These are phyloP conservation scores for Polypterus bichir DNA, from an alignment of 2,113 vertebrate genomes.

Conservation along the genomic window DNA sequence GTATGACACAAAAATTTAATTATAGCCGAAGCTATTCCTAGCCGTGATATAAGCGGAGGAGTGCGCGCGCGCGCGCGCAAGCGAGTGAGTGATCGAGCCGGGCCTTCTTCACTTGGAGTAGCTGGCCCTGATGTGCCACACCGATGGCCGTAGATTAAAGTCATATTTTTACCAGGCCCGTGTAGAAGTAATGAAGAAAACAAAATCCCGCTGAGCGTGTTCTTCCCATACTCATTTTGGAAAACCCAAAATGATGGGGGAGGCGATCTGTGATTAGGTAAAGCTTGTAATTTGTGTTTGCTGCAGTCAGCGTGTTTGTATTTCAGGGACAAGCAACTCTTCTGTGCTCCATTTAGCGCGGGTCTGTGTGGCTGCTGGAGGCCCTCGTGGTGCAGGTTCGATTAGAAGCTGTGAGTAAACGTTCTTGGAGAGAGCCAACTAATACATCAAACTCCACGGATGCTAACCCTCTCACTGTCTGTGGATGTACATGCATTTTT, in stretches of 20 bases:
- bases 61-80: no score
- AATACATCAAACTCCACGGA: background rate
- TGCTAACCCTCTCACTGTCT: background rate
- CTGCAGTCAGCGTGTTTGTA: slow-evolving; percentile 51
- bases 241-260: slow-evolving; percentile 48
- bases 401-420: no score
- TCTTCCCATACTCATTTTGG: slow-evolving; percentile 29
- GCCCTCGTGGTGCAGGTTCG: no score
- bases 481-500: background rate
- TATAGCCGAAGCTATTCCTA: no score
- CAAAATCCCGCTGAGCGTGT: slow-evolving; percentile 32
- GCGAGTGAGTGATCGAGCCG: no score
- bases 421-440: background rate
- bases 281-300: slow-evolving; percentile 60
- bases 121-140: no score
- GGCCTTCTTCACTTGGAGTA: no score
- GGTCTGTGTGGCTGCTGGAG: slow-evolving; percentile 39
- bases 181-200: background rate
- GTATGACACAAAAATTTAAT: no score
- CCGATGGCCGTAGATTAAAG: no score
- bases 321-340: slow-evolving; percentile 48
- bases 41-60: no score
- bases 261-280: slow-evolving; percentile 41
- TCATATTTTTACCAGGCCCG: no score
- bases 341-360: slow-evolving; percentile 52